Conservation (phyloP, 92 coral and sea anemone genomes). For the Palythoa grandiflora region DNA sequence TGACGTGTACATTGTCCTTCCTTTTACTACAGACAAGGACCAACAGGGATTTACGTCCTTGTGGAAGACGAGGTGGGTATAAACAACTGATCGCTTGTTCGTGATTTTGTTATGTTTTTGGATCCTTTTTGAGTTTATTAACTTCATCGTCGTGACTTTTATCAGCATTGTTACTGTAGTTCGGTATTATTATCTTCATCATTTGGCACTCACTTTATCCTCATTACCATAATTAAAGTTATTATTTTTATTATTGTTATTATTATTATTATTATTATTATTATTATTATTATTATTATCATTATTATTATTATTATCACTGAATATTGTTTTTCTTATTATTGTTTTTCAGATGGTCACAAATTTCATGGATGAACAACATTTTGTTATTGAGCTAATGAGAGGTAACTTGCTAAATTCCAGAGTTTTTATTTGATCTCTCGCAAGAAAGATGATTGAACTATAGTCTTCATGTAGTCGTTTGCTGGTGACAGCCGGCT, state of each 20-base stretch:
- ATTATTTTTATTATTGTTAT: not conserved
- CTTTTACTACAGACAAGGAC: slow-evolving; percentile 78
- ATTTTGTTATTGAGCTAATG: slow-evolving; percentile 40
- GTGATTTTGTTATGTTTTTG: too few species aligned
- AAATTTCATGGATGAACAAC: slow-evolving; percentile 39
- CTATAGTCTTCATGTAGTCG: too few species aligned
- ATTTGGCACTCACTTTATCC: not conserved
- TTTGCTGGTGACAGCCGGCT: too few species aligned
- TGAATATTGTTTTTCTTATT: not conserved
- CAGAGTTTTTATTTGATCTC: too few species aligned
- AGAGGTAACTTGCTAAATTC: not conserved
- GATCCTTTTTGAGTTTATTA: not conserved
- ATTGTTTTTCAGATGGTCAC: slow-evolving; percentile 33
- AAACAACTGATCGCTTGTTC: not conserved
- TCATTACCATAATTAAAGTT: too few species aligned
- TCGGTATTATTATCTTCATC: not conserved
- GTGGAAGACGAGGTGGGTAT: slow-evolving; percentile 91
- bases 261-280: not conserved
- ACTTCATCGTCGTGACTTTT: not conserved
- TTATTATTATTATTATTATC: not conserved
- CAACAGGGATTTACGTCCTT: slow-evolving; percentile 92
- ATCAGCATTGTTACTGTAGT: not conserved
- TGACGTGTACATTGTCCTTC: not conserved
- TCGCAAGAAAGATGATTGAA: too few species aligned
- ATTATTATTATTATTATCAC: not conserved